phyloP scores from a whole-genome alignment of 2,888 invertebrate species.

The Caenorhabditis afra region DNA sequence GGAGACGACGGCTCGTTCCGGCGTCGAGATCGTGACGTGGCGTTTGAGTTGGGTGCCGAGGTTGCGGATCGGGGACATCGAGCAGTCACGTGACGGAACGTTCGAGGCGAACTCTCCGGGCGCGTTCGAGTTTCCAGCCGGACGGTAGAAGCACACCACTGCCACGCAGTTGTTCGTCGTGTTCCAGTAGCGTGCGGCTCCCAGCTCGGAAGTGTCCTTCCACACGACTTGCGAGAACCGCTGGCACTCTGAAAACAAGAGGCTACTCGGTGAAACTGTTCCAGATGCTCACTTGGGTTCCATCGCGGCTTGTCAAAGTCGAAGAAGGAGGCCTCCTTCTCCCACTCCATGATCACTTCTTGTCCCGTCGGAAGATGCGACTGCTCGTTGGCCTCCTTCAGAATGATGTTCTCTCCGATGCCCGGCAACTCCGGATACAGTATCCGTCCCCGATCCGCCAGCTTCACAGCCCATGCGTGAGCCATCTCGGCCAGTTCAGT shows the following conservation, averaged over 20 bases:
- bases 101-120: conserved; percentile 78
- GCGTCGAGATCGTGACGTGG: conserved; percentile 69
- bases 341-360: conserved; percentile 78
- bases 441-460: conserved; percentile 78
- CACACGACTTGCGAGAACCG: conserved; percentile 80
- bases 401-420: conserved; percentile 79
- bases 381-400: conserved; percentile 70
- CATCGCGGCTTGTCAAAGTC: conserved; percentile 78
- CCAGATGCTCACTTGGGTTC: conserved; percentile 71
- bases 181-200: conserved; percentile 76
- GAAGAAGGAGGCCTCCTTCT: conserved; percentile 75
- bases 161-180: conserved; percentile 78
- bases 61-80: conserved; percentile 74
- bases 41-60: conserved; percentile 74
- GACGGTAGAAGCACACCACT: conserved; percentile 79
- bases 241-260: conserved; percentile 74
- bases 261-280: background rate
- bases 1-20: conserved; percentile 49
- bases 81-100: conserved; percentile 71
- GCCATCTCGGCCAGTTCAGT: conserved; percentile 79
- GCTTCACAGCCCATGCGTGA: conserved; percentile 78
- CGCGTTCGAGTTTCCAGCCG: conserved; percentile 79
- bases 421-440: conserved; percentile 79
- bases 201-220: conserved; percentile 73
- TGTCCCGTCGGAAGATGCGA: conserved; percentile 79